phyloP scores from a whole-genome alignment of 1,140 invertebrate genomes.

The Reticulitermes speratus region DNA sequence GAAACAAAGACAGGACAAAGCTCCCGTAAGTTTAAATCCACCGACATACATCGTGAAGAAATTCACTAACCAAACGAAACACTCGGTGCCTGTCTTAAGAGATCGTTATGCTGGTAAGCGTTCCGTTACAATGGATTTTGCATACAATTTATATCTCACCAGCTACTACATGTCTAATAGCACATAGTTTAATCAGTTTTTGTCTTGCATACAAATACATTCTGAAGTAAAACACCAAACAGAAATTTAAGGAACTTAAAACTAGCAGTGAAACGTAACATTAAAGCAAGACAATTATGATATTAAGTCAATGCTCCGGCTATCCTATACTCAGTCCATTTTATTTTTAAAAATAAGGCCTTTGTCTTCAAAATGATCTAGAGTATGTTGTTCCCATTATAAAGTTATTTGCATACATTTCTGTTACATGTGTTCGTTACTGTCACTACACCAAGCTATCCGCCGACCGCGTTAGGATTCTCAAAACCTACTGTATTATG shows the following conservation, averaged over 20 bases:
- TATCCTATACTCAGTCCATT: neutral
- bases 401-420: constrained; percentile 3
- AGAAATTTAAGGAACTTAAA: neutral
- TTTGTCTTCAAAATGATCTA: neutral
- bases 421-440: neutral
- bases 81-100: neutral
- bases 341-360: neutral
- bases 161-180: neutral
- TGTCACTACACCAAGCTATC: neutral
- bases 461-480: neutral
- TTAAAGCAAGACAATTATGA: neutral
- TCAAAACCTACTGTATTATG: neutral
- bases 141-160: neutral
- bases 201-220: neutral
- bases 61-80: neutral
- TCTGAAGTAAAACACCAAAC: neutral
- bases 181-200: neutral
- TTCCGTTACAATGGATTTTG: neutral
- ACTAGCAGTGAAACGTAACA: neutral
- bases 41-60: neutral
- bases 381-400: neutral
- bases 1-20: neutral
- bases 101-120: neutral
- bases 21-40: neutral
- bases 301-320: neutral